Base-by-base conservation (phyloP, 2,113 vertebrate species). In the Phyllostomus hastatus region DNA sequence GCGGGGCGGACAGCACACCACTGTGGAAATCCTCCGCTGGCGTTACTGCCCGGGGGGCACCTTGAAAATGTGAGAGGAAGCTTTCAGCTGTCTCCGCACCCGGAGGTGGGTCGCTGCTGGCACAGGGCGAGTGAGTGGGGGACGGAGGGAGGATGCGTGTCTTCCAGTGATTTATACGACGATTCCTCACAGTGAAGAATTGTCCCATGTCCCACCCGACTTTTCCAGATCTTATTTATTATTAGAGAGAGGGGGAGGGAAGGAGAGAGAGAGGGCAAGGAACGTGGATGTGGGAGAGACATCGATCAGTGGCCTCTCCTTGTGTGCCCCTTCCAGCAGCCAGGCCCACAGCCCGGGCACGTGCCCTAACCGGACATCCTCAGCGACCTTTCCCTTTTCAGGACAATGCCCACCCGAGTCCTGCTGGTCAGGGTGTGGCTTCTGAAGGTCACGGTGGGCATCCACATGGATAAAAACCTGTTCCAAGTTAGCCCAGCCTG, bases 111-210 rank as follows among this genome's bases (percentile, higher is more conserved):
- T 1, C 28, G 48, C 59, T 19, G 4, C 50, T 54, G 82, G 52
- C 67, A 10, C 1, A 2, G 35, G 41, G 69, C 0, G 2, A 66
- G 61, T 19, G 2, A 66, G 61, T 19, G 8, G 59, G 43, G 1
- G 43, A 0, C 2, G 31, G 31, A 1, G 24, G 35, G 10, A 52
- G 64, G 82, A 52, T 9, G 48, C 4, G 7, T 0, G 20, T 66
- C 10, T 33, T 57, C 17, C 28, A n/a, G 11, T 9, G n/a, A 1
- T 10, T 15, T 33, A 28, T 1, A 2, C 50, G n/a, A 33, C 24
- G 20, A 26, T 5, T n/a, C 41, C 8, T 19, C 17, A 17, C 12
- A 4, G 3, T 5, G 80, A 41, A 90, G 19, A 19, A 19, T 10
- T 0, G 15, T 48, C 88, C 50, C 33, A 9, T 19, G 35, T 28